These are phyloP conservation scores for Caligus rogercresseyi DNA, from an alignment of 1,140 invertebrate species.

Conservation along the genomic window DNA sequence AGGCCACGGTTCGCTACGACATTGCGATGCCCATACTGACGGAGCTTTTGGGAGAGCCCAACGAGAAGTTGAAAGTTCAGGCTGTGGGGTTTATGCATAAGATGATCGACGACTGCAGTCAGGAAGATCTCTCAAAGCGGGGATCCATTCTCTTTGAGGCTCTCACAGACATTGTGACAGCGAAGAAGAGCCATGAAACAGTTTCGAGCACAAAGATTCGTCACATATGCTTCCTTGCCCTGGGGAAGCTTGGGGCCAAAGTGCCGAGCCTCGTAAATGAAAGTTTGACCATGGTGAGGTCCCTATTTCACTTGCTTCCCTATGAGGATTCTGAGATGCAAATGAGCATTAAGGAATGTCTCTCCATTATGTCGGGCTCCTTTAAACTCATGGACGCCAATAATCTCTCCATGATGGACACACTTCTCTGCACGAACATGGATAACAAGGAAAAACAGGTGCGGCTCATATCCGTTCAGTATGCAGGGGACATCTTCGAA, in stretches of 20 bases:
- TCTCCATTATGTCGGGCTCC: constrained; percentile 47
- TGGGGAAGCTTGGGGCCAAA: constrained; percentile 48
- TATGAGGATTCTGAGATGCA: constrained; percentile 32
- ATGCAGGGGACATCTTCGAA: constrained; percentile 59
- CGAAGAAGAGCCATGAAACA: constrained; percentile 27
- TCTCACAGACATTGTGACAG: constrained; percentile 24
- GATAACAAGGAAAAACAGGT: constrained; percentile 48
- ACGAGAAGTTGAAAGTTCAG: constrained; percentile 55
- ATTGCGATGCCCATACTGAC: constrained; percentile 66
- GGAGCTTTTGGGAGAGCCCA: constrained; percentile 60
- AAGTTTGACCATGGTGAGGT: constrained; percentile 42
- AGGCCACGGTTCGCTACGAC: constrained; percentile 55
- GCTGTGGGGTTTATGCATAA: constrained; percentile 63
- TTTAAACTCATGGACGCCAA: constrained; percentile 35
- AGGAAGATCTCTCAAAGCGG: constrained; percentile 13
- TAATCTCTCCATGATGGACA: constrained; percentile 35
- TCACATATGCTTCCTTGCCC: constrained; percentile 51
- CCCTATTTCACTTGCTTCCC: constrained; percentile 44
- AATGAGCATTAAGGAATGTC: constrained; percentile 35
- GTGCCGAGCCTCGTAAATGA: constrained; percentile 48
- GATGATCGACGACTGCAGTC: constrained; percentile 49
- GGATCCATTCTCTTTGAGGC: constrained; percentile 24
- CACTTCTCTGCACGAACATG: constrained; percentile 40
- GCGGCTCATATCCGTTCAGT: constrained; percentile 59
- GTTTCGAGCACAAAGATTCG: constrained; percentile 35